A percentile compares a stretch with the other conserved stretches of the same genome.
Evolutionary conservation across 1,140 invertebrate species (phyloP).

Genomic region (Pygmarrhopalites habei): DNA sequence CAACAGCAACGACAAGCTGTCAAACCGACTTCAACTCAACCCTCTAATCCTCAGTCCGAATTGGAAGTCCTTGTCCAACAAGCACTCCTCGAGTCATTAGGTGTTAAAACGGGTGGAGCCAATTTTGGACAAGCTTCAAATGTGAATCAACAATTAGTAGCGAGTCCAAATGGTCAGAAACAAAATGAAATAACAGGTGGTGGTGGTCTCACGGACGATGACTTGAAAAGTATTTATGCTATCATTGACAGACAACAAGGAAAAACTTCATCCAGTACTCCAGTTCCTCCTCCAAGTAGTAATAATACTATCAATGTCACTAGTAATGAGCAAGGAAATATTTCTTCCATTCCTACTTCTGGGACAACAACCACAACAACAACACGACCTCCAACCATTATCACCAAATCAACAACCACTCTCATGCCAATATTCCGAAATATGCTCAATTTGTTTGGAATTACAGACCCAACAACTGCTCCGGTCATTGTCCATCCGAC

Average conservation of each 20-base stretch:
- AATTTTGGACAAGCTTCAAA: background rate
- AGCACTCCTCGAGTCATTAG: conserved; percentile 6
- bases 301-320: too few species aligned
- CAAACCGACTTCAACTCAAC: background rate
- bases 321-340: background rate
- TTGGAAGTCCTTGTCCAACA: conserved; percentile 5
- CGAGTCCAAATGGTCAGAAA: background rate
- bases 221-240: conserved; percentile 10
- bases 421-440: conserved; percentile 16
- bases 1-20: background rate
- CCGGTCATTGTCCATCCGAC: background rate
- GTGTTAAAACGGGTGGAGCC: background rate
- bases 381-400: conserved; percentile 10
- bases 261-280: background rate
- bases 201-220: background rate
- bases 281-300: too few species aligned
- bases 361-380: background rate
- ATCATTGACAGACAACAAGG: conserved; percentile 3
- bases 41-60: conserved; percentile 5
- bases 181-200: too few species aligned
- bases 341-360: background rate
- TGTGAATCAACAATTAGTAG: conserved; percentile 1
- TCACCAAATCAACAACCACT: conserved; percentile 8
- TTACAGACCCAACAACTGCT: background rate
- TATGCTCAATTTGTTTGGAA: conserved; percentile 20